Base-by-base conservation (phyloP, 2,888 invertebrate species). In the Hofmannophila pseudospretella region DNA sequence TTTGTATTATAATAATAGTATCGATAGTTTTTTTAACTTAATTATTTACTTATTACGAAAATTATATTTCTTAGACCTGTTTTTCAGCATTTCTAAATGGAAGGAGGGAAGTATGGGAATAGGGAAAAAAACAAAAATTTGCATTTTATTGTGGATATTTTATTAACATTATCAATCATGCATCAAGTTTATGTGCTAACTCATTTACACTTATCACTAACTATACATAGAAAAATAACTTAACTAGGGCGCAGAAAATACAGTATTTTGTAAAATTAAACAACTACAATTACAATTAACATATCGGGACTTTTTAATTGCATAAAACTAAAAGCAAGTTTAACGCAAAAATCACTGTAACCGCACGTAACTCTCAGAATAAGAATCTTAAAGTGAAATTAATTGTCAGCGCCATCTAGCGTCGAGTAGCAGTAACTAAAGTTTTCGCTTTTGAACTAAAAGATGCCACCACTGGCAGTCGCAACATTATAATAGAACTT, bases 151-250 rank as follows among this genome's bases (percentile, higher is more conserved):
- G 82, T 82, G 78, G 80, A 82, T 82, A 84, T 85, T 86, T 85
- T 84, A 85, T 84, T 85, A 86, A 86, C 84, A 82, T 85, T 84
- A 85, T 81, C 80, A 85, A n/a, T 86, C 85, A 86, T 86, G 85
- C 85, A 85, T 86, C 84, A 78, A 84, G 80, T 82, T 75, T 85
- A 86, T 74, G 84, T 84, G 78, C 84, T 85, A 82, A 78, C 67
- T 81, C 81, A 85, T 85, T 79, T 86, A 86, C 84, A 86, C 84
- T 82, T 86, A 86, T 70, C 78, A 84, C 85, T 86, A 86, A 69
- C 85, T 86, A 85, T 86, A 86, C 86, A 86, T 85, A 85, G 79
- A 84, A 84, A 84, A 84, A 84, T 82, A 85, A 85, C 85, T 84
- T 82, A 85, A 81, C 79, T 78, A 79, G 68, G 76, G 73, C 78